A percentile compares a stretch with the other conserved stretches of the same genome.
These are phyloP conservation scores for Tragelaphus scriptus DNA, from an alignment of 2,113 vertebrate species.

Conservation along the genomic window DNA sequence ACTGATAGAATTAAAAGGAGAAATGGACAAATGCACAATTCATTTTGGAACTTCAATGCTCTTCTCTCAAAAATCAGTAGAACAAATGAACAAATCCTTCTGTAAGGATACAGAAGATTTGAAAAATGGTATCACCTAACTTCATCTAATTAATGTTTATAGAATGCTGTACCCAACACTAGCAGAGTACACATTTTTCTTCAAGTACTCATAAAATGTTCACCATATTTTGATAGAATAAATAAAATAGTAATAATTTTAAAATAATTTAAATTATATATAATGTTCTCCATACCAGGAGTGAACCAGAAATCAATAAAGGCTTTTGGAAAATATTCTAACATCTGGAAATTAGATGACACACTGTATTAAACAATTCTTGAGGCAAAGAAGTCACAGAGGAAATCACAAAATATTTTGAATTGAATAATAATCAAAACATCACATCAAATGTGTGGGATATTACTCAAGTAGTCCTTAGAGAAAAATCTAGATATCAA, in stretches of 20 bases:
- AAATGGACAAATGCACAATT: not conserved
- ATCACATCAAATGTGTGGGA: not conserved
- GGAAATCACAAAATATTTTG: not conserved
- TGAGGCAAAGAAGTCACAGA: not conserved
- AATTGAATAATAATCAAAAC: slow-evolving; percentile 12
- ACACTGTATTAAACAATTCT: not conserved
- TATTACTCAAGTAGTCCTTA: not conserved
- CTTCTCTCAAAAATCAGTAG: not conserved
- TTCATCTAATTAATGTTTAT: not conserved
- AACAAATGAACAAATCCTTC: not conserved
- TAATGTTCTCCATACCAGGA: not conserved
- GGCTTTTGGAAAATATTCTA: not conserved
- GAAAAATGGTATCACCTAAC: not conserved
- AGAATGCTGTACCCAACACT: not conserved
- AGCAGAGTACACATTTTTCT: not conserved
- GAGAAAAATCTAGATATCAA: not conserved
- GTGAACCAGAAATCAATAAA: not conserved
- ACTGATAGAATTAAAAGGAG: not conserved
- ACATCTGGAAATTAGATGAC: not conserved
- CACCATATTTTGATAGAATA: not conserved
- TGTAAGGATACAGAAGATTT: not conserved
- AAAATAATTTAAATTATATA: not conserved
- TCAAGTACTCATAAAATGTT: not conserved
- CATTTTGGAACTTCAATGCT: not conserved
- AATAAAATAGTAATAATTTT: not conserved